Base-by-base conservation (phyloP, 2,113 vertebrate species). In the Anhinga rufa region DNA sequence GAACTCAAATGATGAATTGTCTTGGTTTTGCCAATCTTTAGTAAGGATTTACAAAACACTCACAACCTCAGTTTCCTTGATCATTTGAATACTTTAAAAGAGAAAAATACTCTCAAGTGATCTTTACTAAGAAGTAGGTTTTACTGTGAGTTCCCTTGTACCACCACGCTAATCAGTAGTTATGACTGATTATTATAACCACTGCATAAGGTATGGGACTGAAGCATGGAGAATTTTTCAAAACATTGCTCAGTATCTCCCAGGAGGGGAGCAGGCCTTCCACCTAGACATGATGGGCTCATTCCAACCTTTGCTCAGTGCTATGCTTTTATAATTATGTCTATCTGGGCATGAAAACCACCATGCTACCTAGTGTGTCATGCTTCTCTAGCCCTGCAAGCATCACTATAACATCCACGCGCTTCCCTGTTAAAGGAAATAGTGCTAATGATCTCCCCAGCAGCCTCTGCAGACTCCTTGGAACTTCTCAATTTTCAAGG, bases 401-500 rank as follows among this genome's bases (percentile, higher is more conserved):
- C 36, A 49, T 34, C 74, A 3, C 40, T 58, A 1, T 4, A 66
- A 22, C 15, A 64, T 36, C 77, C 44, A 61, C 0, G 0, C 54
- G 77, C 61, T 72, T 58, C 52, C 64, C 61, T 76, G 44, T 11
- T 80, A 42, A 93, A 94, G 75, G 61, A 92, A 93, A 95, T 64
- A 89, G 34, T 2, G 1, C 29, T 81, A 88, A 83, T 49, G 66
- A 77, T 70, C 66, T 79, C 70, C 36, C 32, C 79, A 85, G 80
- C 40, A 93, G 61, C 58, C 77, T 61, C 78, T 65, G 42, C 72
- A 93, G 55, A 44, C 52, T 51, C 62, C 62, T 66, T 92, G 92
- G 78, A 93, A 82, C 40, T 46, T 95, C 83, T 93, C 89, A n/a
- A 4, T 85, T 96, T 96, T 95, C 91, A 95, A 91, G 92, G 94